These are phyloP conservation scores for Spinus olivaceus DNA, from an alignment of 2,797 vertebrate species.

Conservation along the genomic window DNA sequence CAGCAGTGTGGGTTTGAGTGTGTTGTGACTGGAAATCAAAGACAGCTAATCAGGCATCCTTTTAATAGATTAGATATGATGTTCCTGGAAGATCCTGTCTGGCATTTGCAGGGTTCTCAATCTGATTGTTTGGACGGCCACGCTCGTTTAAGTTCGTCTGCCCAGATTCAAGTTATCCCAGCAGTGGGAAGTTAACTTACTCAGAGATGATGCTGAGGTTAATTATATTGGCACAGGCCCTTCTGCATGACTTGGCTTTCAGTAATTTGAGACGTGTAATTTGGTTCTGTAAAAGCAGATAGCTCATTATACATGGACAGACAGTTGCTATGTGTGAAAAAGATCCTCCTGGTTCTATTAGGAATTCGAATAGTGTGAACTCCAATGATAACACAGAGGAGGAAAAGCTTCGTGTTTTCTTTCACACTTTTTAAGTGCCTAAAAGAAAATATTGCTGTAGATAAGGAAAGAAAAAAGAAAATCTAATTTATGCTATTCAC, in stretches of 20 bases:
- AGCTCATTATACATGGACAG: conserved; percentile 12
- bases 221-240: conserved; percentile 8
- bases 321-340: background rate
- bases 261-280: background rate
- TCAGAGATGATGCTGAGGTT: background rate
- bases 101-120: background rate
- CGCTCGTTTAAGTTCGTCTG: background rate
- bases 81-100: conserved; percentile 5
- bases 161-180: background rate
- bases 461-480: background rate
- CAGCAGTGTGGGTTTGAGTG: background rate
- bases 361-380: background rate
- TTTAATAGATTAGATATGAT: background rate
- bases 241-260: background rate
- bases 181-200: background rate
- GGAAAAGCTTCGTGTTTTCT: background rate
- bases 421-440: conserved; percentile 1
- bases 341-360: conserved; percentile 20
- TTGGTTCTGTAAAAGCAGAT: conserved; percentile 9
- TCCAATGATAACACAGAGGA: conserved; percentile 1
- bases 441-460: conserved; percentile 18
- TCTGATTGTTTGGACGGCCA: background rate
- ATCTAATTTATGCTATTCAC: background rate
- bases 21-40: conserved; percentile 54
- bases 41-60: background rate